Conservation (phyloP, 1,140 invertebrate genomes). For the Saccostrea echinata region DNA sequence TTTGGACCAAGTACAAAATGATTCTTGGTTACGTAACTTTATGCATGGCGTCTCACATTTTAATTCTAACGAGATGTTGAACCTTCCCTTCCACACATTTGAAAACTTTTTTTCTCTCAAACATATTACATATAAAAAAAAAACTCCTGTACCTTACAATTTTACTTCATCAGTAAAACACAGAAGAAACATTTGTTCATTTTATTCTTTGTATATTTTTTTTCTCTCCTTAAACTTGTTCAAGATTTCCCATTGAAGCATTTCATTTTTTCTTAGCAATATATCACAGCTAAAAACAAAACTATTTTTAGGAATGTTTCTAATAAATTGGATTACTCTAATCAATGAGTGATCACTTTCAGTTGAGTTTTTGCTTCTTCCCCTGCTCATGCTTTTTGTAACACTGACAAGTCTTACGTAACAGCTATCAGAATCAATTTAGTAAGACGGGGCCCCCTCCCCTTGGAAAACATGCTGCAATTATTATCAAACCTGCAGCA, state of each 20-base stretch:
- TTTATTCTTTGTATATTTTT: too few relatives aligned
- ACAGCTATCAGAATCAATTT: slow-evolving; percentile 21
- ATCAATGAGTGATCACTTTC: slow-evolving; percentile 4
- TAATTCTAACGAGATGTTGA: too few relatives aligned
- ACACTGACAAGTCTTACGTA: slow-evolving; percentile 26
- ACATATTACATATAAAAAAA: too few relatives aligned
- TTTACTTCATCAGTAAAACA: too few relatives aligned
- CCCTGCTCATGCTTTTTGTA: background rate
- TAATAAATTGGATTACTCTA: background rate
- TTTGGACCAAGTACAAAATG: slow-evolving; percentile 19
- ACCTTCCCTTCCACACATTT: too few relatives aligned
- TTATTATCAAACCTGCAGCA: too few relatives aligned
- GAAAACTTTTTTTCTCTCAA: too few relatives aligned
- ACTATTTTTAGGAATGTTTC: background rate
- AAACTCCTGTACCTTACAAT: too few relatives aligned
- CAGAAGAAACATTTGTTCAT: too few relatives aligned
- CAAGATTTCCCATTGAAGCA: too few relatives aligned
- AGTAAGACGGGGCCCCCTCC: background rate
- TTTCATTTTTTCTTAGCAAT: background rate
- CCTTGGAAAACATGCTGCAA: background rate
- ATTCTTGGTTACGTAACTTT: background rate
- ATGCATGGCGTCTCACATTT: too few relatives aligned
- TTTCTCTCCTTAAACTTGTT: too few relatives aligned
- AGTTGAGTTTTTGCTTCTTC: background rate
- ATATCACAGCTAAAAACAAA: background rate